phyloP scores from a whole-genome alignment of 2,797 vertebrate genomes.

The Morelia viridis region DNA sequence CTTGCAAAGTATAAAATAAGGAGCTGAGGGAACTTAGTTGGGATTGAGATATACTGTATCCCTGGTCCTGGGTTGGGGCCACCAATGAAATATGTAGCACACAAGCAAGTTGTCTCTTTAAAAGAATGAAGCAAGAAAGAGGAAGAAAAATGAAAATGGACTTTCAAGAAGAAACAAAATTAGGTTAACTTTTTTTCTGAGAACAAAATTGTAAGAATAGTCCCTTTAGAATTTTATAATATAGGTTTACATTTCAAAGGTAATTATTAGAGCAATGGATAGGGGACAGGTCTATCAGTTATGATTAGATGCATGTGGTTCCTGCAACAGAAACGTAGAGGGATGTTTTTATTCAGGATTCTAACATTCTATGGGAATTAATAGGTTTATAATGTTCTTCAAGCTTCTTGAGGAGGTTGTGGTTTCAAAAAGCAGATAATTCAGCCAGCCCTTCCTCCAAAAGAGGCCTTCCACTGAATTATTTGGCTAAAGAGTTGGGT shows the following conservation, averaged over 20 bases:
- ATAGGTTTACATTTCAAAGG: not conserved
- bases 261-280: not conserved
- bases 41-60: not conserved
- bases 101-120: not conserved
- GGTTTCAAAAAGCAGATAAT: not conserved
- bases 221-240: not conserved
- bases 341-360: not conserved
- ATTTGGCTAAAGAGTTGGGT: not conserved
- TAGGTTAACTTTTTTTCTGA: not conserved
- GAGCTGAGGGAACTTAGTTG: not conserved
- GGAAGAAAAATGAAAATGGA: not conserved
- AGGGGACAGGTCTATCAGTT: not conserved
- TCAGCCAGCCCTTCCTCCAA: not conserved
- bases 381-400: not conserved
- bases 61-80: not conserved
- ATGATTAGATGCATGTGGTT: not conserved
- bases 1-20: not conserved
- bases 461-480: not conserved
- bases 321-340: not conserved
- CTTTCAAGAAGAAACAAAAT: not conserved
- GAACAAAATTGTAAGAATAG: not conserved
- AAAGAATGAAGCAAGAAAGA: not conserved
- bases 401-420: not conserved
- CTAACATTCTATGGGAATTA: not conserved
- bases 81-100: conserved; percentile 4